Evolutionary conservation across 2,113 vertebrate species (phyloP).

Genomic region (Vireo altiloquus): DNA sequence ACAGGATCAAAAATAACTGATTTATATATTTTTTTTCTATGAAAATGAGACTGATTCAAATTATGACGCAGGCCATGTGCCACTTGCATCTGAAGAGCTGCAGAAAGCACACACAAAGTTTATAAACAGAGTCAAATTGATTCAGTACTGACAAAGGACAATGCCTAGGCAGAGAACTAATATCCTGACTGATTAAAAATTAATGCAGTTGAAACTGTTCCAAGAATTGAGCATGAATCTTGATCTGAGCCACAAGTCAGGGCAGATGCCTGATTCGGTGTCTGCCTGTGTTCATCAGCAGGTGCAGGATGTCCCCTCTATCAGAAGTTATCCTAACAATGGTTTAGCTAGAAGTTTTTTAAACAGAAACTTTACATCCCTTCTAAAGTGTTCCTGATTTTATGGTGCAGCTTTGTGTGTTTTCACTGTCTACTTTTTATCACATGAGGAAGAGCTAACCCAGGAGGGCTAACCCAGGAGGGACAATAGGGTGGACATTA

Average conservation of each 20-base stretch:
- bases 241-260: background rate
- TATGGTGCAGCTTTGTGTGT: background rate
- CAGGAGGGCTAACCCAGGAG: background rate
- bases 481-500: background rate
- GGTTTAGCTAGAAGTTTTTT: background rate
- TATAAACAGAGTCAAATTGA: background rate
- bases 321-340: background rate
- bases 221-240: background rate
- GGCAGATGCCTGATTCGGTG: background rate
- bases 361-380: background rate
- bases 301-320: background rate
- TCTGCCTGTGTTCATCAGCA: background rate
- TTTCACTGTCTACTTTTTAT: background rate
- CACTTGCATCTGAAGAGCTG: background rate
- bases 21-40: background rate
- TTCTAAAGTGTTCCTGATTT: background rate
- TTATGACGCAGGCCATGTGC: accelerated
- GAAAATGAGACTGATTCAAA: background rate
- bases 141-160: background rate
- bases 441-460: background rate
- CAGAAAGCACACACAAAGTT: background rate
- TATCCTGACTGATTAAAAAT: background rate
- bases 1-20: background rate
- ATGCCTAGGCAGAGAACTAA: background rate
- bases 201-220: background rate